Base-by-base conservation (phyloP, 2,888 invertebrate species). In the Noctua janthina region DNA sequence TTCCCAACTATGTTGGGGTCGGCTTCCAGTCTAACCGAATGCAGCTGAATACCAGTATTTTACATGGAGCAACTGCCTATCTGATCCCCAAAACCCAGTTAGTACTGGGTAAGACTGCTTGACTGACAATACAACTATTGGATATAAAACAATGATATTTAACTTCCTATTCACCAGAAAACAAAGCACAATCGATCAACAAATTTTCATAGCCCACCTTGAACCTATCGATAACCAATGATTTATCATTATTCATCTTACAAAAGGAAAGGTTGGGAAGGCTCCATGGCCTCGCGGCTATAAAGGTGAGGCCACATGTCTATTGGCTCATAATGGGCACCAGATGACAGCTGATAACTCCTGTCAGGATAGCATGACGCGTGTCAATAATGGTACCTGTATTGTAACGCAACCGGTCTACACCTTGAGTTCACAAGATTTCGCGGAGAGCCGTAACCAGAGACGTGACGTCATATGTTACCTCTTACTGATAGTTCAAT, bases 261-360 rank as follows among this genome's bases (percentile, higher is more conserved):
- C 90, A 92, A 93, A 66, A 94, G 92, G 92, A 94, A 94, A 94
- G 94, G 94, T 93, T 91, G 91, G 82, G 90, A 91, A 91, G 91
- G 88, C 88, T 71, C 79, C 82, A 85, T 88, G 94, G 92, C 96
- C 96, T 96, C 93, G 95, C 90, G 81, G 84, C 82, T 88, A 89
- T 91, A 91, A 90, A 90, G 92, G 90, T 90, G 93, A 95, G 96
- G 95, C 92, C 94, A 93, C 92, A 90, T 91, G 94, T 95, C 95
- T 93, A 93, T 94, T 91, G 87, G 90, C 89, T 91, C 93, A 94
- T 94, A 95, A 96, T 96, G 93, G 94, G 91, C 92, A 90, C 86
- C 89, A 94, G 95, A 96, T 96, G 96, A 96, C 95, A 95, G 95
- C 91, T 86, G 95, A 95, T 95, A 95, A 92, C 90, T 89, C 89